Evolutionary conservation across 2,888 invertebrate genomes (phyloP).

Genomic region (Euphydryas editha): DNA sequence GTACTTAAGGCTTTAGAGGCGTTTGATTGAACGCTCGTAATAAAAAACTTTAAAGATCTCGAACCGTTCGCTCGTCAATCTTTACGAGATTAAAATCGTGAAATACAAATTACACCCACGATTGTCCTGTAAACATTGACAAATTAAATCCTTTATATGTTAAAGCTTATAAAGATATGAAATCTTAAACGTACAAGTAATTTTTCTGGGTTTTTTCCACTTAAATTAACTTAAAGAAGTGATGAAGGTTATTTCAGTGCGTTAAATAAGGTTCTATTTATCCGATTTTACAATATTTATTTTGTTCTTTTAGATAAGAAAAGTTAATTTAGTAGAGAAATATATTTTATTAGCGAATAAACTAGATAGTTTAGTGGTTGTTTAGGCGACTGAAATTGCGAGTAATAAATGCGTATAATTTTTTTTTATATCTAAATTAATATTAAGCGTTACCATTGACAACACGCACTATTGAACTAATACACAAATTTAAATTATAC

Average conservation of each 20-base stretch:
- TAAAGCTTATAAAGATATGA: neutral
- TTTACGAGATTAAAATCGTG: slow-evolving; percentile 30
- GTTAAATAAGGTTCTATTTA: too few species aligned
- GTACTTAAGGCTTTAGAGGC: neutral
- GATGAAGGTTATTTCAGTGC: too few species aligned
- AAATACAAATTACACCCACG: slow-evolving; percentile 30
- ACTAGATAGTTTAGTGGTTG: too few species aligned
- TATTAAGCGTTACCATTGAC: neutral
- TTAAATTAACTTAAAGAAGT: neutral
- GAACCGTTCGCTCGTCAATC: slow-evolving; percentile 31
- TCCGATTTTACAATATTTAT: too few species aligned
- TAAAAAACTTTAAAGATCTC: slow-evolving; percentile 18
- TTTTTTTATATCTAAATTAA: too few species aligned
- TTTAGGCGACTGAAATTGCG: too few species aligned
- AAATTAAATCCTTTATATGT: slow-evolving; percentile 31
- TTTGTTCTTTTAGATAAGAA: too few species aligned
- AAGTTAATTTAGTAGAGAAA: too few species aligned
- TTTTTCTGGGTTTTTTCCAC: neutral
- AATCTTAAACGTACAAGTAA: neutral
- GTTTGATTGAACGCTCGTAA: slow-evolving; percentile 21
- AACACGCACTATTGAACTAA: neutral
- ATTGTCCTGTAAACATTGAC: slow-evolving; percentile 36
- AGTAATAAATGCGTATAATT: too few species aligned
- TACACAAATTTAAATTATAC: neutral
- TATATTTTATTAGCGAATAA: too few species aligned